Conservation (phyloP, 2,888 invertebrate genomes). For the Caenorhabditis drosophilae region DNA sequence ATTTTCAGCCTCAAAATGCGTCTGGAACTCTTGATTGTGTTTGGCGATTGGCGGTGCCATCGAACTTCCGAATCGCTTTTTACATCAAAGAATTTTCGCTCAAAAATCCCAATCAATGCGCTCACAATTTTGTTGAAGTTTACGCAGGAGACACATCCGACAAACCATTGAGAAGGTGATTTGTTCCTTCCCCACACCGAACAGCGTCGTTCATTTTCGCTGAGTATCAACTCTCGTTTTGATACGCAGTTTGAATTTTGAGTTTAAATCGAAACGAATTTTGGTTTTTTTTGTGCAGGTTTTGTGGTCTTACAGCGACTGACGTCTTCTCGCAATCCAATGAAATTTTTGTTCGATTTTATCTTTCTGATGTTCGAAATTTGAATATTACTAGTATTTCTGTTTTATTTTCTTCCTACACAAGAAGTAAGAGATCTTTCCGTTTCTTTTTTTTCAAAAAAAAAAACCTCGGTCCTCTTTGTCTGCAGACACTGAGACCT, state of each 20-base stretch:
- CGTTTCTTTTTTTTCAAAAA: slow-evolving; percentile 1
- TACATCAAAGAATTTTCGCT: slow-evolving; percentile 61
- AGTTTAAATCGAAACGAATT: background rate
- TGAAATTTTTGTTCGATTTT: slow-evolving; percentile 50
- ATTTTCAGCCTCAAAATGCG: slow-evolving; percentile 34
- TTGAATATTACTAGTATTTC: slow-evolving; percentile 36
- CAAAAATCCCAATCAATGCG: slow-evolving; percentile 64
- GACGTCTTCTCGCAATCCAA: slow-evolving; percentile 45
- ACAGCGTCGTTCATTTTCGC: too few species aligned
- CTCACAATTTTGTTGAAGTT: slow-evolving; percentile 64
- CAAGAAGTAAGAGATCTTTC: slow-evolving; percentile 35
- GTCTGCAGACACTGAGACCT: background rate
- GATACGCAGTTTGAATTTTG: background rate
- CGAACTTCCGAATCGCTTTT: slow-evolving; percentile 46
- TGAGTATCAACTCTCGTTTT: background rate
- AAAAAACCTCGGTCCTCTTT: background rate
- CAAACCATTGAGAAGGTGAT: slow-evolving; percentile 46
- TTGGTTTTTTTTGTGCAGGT: slow-evolving; percentile 28
- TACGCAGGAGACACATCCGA: slow-evolving; percentile 61
- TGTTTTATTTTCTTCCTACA: slow-evolving; percentile 47
- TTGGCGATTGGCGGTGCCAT: slow-evolving; percentile 53
- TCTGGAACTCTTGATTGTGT: slow-evolving; percentile 59
- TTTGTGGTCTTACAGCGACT: slow-evolving; percentile 52
- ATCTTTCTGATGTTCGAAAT: slow-evolving; percentile 35
- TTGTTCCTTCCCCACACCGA: background rate